Evolutionary conservation across 2,888 invertebrate species (phyloP), one percentile per base, ranked within the genome.

Genomic region (Colostygia pectinataria): DNA sequence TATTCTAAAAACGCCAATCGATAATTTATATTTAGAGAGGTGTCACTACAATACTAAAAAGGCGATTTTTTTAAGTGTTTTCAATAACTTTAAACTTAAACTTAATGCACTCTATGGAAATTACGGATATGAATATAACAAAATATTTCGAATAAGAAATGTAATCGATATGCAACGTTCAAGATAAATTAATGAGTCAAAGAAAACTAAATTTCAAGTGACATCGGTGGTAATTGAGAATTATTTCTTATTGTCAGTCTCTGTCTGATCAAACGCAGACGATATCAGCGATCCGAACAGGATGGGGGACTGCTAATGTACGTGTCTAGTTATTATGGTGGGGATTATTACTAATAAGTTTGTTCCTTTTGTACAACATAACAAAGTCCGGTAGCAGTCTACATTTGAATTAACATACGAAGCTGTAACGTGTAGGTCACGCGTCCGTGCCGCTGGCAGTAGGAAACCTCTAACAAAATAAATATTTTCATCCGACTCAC

Each of bases 101-200:
- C 82, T 83, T 82, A 84, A 83, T 75, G 72, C 77, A 74, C 76
- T 80, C 74, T 66, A 77, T 73, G 78, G 80, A 71, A 77, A 77
- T 77, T 70, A 79, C 75, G 80, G 83, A 83, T 84, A 85, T 83
- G 85, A 80, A 80, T 80, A 80, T 70, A 84, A 87, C 76, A 79
- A 83, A 88, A 80, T 82, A 78, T 80, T 83, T 82, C 82, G 81
- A 85, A 81, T 80, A 77, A 85, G 87, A 89, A 85, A 88, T 90
- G 86, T 89, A 82, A 80, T 83, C 81, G 89, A 90, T 90, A 90
- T 90, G 89, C 88, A 88, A 87, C 87, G 88, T 90, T 89, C 72
- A 80, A 84, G 82, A 83, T 87, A 81, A 82, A 82, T 75, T 65
- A 49, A 53, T 61, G 55, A 56, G 68, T 72, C 70, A 71, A 68